Evolutionary conservation across 2,113 vertebrate genomes (phyloP).

Genomic region (Lasiurus borealis): DNA sequence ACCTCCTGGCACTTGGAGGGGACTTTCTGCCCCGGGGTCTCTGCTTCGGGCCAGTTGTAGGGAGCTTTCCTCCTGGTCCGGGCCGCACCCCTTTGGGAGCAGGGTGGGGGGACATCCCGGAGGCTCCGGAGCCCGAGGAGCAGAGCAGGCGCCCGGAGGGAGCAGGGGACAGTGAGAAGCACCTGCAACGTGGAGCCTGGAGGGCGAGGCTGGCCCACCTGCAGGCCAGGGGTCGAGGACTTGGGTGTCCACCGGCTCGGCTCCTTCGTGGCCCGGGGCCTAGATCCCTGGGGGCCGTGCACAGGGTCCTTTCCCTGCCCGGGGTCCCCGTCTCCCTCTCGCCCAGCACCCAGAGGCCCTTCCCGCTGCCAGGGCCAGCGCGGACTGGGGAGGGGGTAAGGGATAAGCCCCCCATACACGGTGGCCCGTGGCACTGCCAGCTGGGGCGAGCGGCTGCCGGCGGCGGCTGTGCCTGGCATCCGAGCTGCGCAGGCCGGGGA

Average conservation of each 20-base stretch:
- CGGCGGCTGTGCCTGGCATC: conserved; percentile 64
- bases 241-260: neutral
- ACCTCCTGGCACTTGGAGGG: neutral
- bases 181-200: neutral
- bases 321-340: neutral
- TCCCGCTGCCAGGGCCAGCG: neutral
- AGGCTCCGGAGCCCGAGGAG: conserved; percentile 35
- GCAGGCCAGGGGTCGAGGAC: neutral
- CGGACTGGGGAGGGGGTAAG: neutral
- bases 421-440: neutral
- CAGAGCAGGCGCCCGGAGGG: neutral
- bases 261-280: neutral
- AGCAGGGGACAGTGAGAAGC: neutral
- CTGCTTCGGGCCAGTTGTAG: conserved; percentile 71
- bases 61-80: conserved; percentile 59
- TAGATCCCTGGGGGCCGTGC: neutral
- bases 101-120: neutral
- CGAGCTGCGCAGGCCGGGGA: conserved; percentile 48
- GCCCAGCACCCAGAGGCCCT: neutral
- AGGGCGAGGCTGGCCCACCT: neutral
- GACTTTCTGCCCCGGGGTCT: conserved; percentile 52
- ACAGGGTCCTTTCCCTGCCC: neutral
- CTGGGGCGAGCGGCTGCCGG: conserved; percentile 22
- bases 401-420: neutral
- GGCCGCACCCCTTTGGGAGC: conserved; percentile 55